phyloP scores from a whole-genome alignment of 1,140 invertebrate genomes.

The Lasioglossum baleicum region DNA sequence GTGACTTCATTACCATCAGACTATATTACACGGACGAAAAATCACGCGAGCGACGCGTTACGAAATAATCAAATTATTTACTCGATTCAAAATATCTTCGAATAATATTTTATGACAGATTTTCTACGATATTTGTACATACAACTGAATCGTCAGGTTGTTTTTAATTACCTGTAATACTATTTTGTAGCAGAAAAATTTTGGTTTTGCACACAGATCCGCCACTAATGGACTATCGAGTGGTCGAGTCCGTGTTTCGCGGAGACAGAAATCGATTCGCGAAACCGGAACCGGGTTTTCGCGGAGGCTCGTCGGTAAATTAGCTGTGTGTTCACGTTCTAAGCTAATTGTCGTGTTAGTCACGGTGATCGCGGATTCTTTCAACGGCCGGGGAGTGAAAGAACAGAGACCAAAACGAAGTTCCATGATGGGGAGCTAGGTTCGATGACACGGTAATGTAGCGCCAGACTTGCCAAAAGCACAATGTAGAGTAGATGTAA shows the following conservation, averaged over 20 bases:
- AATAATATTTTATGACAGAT: no score
- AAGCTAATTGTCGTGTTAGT: constrained; percentile 23
- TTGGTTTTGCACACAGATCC: no score
- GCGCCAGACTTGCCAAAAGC: constrained; percentile 79
- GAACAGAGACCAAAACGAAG: constrained; percentile 38
- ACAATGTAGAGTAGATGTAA: constrained; percentile 67
- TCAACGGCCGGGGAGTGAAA: constrained; percentile 3
- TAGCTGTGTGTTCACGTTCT: not conserved
- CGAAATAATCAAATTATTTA: no score
- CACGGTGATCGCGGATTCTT: constrained; percentile 10
- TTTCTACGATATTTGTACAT: no score
- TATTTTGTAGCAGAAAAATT: no score
- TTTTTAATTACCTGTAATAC: no score
- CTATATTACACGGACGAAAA: not conserved
- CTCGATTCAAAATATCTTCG: no score
- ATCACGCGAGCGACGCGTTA: no score
- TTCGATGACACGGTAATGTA: constrained; percentile 73
- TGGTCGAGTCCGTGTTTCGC: not conserved
- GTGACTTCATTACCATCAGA: not conserved
- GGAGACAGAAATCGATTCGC: not conserved
- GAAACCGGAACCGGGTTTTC: not conserved
- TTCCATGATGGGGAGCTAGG: constrained; percentile 53
- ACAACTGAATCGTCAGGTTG: no score
- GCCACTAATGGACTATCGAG: no score
- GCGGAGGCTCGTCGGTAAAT: not conserved